Percentiles rank a stretch among this genome's conserved stretches.
Evolutionary conservation across 2,888 invertebrate species (phyloP).

Genomic region (Cheilosia impressa): DNA sequence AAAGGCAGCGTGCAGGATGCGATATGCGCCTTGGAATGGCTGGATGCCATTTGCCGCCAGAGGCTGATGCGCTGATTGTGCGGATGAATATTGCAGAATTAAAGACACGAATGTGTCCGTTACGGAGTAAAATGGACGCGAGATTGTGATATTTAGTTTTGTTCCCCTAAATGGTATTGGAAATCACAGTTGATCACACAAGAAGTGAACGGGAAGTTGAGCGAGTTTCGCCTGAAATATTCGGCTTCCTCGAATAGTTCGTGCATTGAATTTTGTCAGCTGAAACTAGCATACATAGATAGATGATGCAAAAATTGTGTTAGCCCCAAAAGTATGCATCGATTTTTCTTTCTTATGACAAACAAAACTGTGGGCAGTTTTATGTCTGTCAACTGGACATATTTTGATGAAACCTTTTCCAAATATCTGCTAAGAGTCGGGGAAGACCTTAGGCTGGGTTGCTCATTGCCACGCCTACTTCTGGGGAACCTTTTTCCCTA

Average conservation of each 20-base stretch:
- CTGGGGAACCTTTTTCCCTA: too few relatives aligned
- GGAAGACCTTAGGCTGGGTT: too few relatives aligned
- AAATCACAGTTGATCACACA: constrained; percentile 9
- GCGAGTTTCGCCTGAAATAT: neutral
- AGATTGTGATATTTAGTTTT: constrained; percentile 29
- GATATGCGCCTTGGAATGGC: constrained; percentile 28
- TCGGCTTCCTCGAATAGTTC: neutral
- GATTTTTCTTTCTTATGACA: too few relatives aligned
- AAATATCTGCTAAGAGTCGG: too few relatives aligned
- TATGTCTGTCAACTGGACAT: too few relatives aligned
- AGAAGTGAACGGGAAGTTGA: neutral
- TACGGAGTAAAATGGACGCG: constrained; percentile 29
- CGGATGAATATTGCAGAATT: constrained; percentile 42
- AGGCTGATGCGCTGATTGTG: constrained; percentile 57
- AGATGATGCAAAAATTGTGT: too few relatives aligned
- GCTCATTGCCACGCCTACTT: too few relatives aligned
- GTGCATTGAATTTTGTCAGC: too few relatives aligned
- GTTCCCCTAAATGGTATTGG: constrained; percentile 30
- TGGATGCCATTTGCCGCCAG: constrained; percentile 59
- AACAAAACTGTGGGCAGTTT: too few relatives aligned
- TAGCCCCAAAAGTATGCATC: too few relatives aligned
- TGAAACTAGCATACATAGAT: too few relatives aligned
- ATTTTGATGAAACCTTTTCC: too few relatives aligned
- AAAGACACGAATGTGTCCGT: constrained; percentile 65
- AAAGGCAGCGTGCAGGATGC: constrained; percentile 22